Evolutionary conservation across 2,113 vertebrate genomes (phyloP), one percentile per base, ranked within the genome.

Genomic region (Lanius ludovicianus): DNA sequence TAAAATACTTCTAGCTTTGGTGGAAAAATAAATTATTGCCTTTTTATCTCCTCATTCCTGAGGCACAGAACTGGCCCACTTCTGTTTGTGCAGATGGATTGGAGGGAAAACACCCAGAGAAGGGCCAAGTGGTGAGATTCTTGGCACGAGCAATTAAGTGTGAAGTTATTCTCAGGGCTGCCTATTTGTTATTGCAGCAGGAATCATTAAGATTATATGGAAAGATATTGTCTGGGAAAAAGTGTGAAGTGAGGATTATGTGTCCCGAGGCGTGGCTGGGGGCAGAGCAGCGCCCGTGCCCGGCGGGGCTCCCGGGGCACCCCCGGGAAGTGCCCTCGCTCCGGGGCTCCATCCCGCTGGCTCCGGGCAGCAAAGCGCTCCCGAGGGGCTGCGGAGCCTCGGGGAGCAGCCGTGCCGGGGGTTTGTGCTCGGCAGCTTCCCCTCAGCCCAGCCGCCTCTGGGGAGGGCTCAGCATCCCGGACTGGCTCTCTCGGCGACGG

Each of bases 71-170:
- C 97, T 98, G 98, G 97, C 97, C 98, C 97, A 94, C 83, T 97
- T 97, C 95, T 98, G 98, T 97, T 91, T 97, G 93, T 94, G 98
- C 98, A 98, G 98, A 98, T 98, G 98, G 98, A 98, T 98, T 97
- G 98, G 97, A 97, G 97, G 97, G 98, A 98, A 98, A 97, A 97
- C 97, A 98, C 98, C 98, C 98, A 96, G 96, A 96, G 97, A 97
- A 98, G 90, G 85, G 95, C 93, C 96, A 98, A 98, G 96, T 92
- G 96, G 96, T 87, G 96, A 97, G 97, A 97, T 97, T 97, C 96
- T 97, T 98, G 96, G 98, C 97, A 95, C 86, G 15, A 96, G 96
- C 93, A 94, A 68, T 71, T 93, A 89, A 83, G 93, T 89, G 94
- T 81, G 90, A 96, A 96, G 96, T 93, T 94, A 88, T 95, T 97